phyloP scores from a whole-genome alignment of 2,113 vertebrate genomes.

The Myanophis thanlyinensis region DNA sequence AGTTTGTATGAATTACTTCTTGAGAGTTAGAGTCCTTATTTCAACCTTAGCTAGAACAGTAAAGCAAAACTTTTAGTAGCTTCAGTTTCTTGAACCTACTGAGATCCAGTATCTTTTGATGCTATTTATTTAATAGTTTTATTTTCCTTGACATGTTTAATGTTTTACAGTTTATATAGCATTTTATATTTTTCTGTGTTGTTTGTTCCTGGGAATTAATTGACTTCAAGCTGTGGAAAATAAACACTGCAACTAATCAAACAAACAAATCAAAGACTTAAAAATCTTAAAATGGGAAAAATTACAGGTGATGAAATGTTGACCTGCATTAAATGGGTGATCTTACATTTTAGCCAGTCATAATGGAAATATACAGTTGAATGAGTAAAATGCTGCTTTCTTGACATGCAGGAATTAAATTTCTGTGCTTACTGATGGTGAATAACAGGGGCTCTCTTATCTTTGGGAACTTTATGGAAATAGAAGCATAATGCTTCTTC shows the following conservation, averaged over 20 bases:
- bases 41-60: not conserved
- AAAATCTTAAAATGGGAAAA: not conserved
- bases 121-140: not conserved
- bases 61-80: not conserved
- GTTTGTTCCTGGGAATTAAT: not conserved
- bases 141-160: not conserved
- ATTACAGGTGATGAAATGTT: not conserved
- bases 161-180: not conserved
- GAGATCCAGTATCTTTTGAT: not conserved
- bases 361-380: not conserved
- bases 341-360: not conserved
- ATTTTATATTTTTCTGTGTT: not conserved
- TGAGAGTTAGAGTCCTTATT: not conserved
- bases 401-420: slow-evolving; percentile 21
- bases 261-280: not conserved
- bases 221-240: not conserved
- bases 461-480: slow-evolving; percentile 33
- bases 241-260: not conserved
- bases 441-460: slow-evolving; percentile 11
- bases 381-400: not conserved
- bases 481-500: slow-evolving; percentile 32
- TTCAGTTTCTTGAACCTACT: not conserved
- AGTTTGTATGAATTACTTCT: not conserved
- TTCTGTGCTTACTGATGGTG: not conserved
- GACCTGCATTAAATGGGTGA: not conserved